phyloP scores from a whole-genome alignment of 2,113 vertebrate genomes.

The Bambusicola thoracicus region DNA sequence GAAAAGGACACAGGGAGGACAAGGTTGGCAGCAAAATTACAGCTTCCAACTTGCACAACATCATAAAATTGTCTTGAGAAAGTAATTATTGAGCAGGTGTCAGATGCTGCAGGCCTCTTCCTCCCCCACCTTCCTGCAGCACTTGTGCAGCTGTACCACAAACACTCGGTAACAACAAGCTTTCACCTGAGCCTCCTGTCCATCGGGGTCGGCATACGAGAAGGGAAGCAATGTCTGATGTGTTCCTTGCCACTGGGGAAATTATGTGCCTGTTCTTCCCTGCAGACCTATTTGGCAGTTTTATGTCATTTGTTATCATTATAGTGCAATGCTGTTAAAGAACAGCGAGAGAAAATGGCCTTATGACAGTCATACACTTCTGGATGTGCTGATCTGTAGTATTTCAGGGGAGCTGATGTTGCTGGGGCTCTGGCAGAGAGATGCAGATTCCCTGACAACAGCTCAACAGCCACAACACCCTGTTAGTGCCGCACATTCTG shows the following conservation, averaged over 20 bases:
- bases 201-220: rapidly evolving
- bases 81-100: background rate
- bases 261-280: background rate
- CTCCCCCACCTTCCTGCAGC: background rate
- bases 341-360: background rate
- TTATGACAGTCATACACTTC: background rate
- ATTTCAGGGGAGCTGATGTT: background rate
- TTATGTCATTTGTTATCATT: background rate
- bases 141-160: too few species aligned
- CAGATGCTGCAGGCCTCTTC: background rate
- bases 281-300: background rate
- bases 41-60: background rate
- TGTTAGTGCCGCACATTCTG: background rate
- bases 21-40: background rate
- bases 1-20: background rate
- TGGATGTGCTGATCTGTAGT: background rate
- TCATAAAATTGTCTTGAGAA: background rate
- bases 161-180: background rate
- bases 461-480: background rate
- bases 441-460: background rate
- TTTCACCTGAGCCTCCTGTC: rapidly evolving
- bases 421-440: background rate
- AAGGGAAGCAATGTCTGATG: background rate
- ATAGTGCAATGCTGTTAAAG: background rate
- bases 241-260: background rate